Percentiles rank a stretch among this genome's conserved stretches.
Conservation (phyloP, 2,797 vertebrate genomes). For the Euphonia xanthogaster region DNA sequence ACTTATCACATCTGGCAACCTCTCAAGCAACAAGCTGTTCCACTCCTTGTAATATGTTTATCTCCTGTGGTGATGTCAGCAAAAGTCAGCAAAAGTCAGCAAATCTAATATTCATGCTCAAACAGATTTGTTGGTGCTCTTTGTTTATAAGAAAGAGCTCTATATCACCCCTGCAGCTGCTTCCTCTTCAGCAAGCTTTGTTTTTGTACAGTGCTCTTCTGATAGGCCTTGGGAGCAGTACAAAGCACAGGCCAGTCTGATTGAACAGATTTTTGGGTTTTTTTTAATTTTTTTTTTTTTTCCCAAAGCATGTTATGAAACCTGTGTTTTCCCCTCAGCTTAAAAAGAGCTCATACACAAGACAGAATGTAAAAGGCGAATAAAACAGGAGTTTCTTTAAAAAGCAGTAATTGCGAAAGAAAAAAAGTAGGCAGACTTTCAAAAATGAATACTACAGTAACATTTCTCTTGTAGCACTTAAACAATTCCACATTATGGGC, state of each 20-base stretch:
- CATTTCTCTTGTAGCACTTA: not conserved
- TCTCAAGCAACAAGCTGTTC: slow-evolving; percentile 71
- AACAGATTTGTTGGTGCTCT: slow-evolving; percentile 67
- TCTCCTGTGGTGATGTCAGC: slow-evolving; percentile 74
- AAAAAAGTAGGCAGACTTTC: not conserved
- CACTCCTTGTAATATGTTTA: slow-evolving; percentile 75
- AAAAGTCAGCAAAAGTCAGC: slow-evolving; percentile 68
- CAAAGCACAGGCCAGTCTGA: slow-evolving; percentile 48
- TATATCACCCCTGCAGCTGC: slow-evolving; percentile 76
- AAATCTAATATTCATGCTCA: slow-evolving; percentile 77
- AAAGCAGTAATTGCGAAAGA: not conserved
- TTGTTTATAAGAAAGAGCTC: slow-evolving; percentile 71
- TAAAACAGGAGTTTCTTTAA: not conserved
- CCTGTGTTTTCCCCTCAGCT: not conserved
- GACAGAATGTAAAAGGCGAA: slow-evolving; percentile 1
- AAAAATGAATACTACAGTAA: not conserved
- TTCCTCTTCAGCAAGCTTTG: slow-evolving; percentile 74
- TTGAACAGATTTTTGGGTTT: not conserved
- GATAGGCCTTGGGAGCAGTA: slow-evolving; percentile 53
- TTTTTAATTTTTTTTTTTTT: not conserved
- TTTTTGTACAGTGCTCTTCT: slow-evolving; percentile 47
- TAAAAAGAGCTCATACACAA: not conserved
- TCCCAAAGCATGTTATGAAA: not conserved
- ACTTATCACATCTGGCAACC: slow-evolving; percentile 75
- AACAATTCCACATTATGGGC: not conserved